Percentiles rank a stretch among this genome's conserved stretches.
Conservation (phyloP, 1,140 invertebrate genomes). For the Magallana angulata region DNA sequence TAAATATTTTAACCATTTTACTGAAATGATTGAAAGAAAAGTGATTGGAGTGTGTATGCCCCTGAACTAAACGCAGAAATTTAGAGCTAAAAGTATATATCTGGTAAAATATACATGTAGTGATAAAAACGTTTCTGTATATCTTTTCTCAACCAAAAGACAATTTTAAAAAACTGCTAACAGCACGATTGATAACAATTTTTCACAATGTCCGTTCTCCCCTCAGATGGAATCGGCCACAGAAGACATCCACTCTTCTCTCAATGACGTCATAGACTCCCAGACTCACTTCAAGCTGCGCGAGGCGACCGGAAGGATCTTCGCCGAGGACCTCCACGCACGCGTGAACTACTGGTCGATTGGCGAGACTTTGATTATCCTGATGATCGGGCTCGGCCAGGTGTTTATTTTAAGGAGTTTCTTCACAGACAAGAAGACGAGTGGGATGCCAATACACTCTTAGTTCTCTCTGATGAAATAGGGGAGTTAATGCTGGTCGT, state of each 20-base stretch:
- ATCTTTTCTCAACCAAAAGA: too few species aligned
- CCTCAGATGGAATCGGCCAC: conserved; percentile 94
- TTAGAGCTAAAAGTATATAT: too few species aligned
- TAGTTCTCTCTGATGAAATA: neutral
- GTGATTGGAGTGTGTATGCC: too few species aligned
- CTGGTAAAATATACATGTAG: too few species aligned
- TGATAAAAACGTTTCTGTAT: too few species aligned
- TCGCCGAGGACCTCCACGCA: conserved; percentile 97
- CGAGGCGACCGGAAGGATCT: conserved; percentile 94
- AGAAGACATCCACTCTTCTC: conserved; percentile 91
- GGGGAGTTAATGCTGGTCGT: too few species aligned
- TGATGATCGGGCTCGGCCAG: conserved; percentile 92
- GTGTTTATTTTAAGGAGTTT: conserved; percentile 96
- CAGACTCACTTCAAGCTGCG: conserved; percentile 97
- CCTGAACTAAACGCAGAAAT: too few species aligned
- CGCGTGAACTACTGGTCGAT: conserved; percentile 95
- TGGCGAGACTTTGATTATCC: conserved; percentile 91
- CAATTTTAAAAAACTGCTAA: too few species aligned
- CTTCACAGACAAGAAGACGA: conserved; percentile 90
- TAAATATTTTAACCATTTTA: too few species aligned
- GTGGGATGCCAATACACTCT: conserved; percentile 38
- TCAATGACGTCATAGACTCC: conserved; percentile 93
- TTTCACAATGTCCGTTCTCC: neutral
- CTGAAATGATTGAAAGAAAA: too few species aligned
- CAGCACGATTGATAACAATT: too few species aligned